A percentile compares a stretch with the other conserved stretches of the same genome.
Evolutionary conservation across 2,888 invertebrate species (phyloP).

Genomic region (Acronicta aceris): DNA sequence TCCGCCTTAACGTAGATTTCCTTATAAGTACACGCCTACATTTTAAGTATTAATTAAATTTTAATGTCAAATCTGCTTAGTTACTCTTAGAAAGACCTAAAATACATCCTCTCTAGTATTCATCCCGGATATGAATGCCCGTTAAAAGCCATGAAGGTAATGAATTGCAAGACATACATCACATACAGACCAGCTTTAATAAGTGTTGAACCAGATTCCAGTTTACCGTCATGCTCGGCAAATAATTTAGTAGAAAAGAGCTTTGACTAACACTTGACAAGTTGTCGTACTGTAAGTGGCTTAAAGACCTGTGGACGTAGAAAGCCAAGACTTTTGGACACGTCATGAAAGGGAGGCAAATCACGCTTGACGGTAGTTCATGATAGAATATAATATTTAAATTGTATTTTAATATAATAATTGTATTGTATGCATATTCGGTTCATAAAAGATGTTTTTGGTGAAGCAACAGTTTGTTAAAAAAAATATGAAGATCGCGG

Average conservation of each 20-base stretch:
- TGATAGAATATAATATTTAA: background rate
- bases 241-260: constrained; percentile 6
- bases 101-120: constrained; percentile 5
- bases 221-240: constrained; percentile 13
- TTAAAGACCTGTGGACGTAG: too few relatives aligned
- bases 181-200: constrained; percentile 10
- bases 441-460: too few relatives aligned
- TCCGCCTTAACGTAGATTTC: too few relatives aligned
- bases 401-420: too few relatives aligned
- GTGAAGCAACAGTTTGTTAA: too few relatives aligned
- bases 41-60: too few relatives aligned
- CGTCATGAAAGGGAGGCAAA: background rate
- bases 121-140: constrained; percentile 13
- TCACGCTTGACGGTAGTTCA: background rate
- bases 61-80: background rate
- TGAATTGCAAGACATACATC: constrained; percentile 7
- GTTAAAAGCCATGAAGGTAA: constrained; percentile 18
- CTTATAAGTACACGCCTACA: too few relatives aligned
- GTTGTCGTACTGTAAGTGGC: background rate
- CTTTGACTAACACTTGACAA: constrained; percentile 1
- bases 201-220: constrained; percentile 19
- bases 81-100: constrained; percentile 4
- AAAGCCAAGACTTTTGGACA: constrained; percentile 18
- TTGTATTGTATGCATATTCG: too few relatives aligned
- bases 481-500: too few relatives aligned